These are phyloP conservation scores for Amphibalanus amphitrite DNA, from an alignment of 1,140 invertebrate species.

Conservation along the genomic window DNA sequence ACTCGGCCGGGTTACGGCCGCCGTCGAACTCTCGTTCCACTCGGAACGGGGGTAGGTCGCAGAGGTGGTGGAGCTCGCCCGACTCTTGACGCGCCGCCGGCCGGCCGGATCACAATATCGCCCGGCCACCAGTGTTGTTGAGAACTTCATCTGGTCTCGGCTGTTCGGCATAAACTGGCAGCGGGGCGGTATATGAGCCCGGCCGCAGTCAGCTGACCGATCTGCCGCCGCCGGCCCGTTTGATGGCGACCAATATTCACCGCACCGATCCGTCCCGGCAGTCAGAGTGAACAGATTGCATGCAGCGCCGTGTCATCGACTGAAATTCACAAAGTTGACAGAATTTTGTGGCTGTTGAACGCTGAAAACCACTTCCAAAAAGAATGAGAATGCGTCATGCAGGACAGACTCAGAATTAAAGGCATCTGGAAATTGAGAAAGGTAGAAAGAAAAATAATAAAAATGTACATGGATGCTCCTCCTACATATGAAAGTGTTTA, in stretches of 20 bases:
- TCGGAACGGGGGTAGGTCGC: background rate
- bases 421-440: no score
- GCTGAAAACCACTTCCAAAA: no score
- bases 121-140: background rate
- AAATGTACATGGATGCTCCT: no score
- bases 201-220: background rate
- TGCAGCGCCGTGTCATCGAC: background rate
- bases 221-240: background rate
- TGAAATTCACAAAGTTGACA: background rate
- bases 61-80: no score
- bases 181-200: no score
- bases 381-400: no score
- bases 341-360: no score
- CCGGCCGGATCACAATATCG: background rate
- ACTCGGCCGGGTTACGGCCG: background rate
- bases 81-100: background rate
- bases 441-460: no score
- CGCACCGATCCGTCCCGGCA: no score
- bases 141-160: background rate
- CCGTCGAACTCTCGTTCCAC: background rate
- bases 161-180: no score
- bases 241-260: background rate
- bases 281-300: background rate
- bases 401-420: no score
- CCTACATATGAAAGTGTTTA: no score